These are phyloP conservation scores for Tupiocoris notatus DNA, from an alignment of 2,888 invertebrate species.

Conservation along the genomic window DNA sequence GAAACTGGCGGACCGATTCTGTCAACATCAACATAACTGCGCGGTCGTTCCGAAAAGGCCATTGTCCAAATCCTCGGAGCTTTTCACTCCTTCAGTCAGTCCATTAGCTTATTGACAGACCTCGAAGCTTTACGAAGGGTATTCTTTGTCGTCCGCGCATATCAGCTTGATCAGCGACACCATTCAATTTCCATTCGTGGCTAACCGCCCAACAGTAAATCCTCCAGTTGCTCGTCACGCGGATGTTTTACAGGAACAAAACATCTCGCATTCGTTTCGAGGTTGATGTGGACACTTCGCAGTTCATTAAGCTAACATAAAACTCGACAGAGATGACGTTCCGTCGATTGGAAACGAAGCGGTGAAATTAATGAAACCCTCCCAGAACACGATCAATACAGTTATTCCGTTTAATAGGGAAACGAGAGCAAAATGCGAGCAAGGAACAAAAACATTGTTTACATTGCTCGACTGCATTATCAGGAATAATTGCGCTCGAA, in stretches of 20 bases:
- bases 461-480: too few species aligned
- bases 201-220: background rate
- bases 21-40: background rate
- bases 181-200: background rate
- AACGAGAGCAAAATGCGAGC: too few species aligned
- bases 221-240: background rate
- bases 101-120: background rate
- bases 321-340: too few species aligned
- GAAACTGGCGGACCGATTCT: background rate
- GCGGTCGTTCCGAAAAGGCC: background rate
- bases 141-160: background rate
- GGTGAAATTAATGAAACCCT: too few species aligned
- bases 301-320: background rate
- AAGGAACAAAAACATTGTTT: too few species aligned
- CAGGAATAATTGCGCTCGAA: too few species aligned
- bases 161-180: background rate
- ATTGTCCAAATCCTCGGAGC: background rate
- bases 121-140: background rate
- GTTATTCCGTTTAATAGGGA: too few species aligned
- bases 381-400: too few species aligned
- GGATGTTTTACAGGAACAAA: background rate
- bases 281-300: background rate
- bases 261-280: background rate
- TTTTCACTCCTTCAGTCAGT: background rate
- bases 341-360: background rate